A percentile compares a stretch with the other conserved stretches of the same genome.
Conservation (phyloP, 2,888 invertebrate genomes). For the Tryphoninae sp. region DNA sequence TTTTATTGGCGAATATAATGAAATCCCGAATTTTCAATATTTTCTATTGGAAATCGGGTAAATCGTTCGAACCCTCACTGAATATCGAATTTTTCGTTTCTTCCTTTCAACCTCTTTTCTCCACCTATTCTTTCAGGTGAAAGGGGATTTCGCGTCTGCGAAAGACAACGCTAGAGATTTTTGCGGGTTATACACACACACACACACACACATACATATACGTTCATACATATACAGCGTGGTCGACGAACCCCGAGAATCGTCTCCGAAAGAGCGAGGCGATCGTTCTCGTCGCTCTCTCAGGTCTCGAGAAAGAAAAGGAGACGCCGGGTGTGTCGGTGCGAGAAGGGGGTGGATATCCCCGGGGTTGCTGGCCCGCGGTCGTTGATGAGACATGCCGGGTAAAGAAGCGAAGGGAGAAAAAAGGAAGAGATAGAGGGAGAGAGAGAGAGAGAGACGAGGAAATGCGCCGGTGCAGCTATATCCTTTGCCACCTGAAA, state of each 20-base stretch:
- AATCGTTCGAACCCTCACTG: slow-evolving; percentile 1
- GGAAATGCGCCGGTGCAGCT: slow-evolving; percentile 54
- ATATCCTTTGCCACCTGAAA: slow-evolving; percentile 70
- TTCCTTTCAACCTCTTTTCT: neutral
- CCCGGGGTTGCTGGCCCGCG: slow-evolving; percentile 59
- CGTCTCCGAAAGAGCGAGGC: slow-evolving; percentile 22
- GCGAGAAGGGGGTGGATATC: slow-evolving; percentile 41
- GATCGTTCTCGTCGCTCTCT: slow-evolving; percentile 38
- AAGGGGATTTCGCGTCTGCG: slow-evolving; percentile 17
- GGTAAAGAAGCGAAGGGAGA: neutral
- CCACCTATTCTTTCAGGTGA: neutral
- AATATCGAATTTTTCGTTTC: slow-evolving; percentile 18
- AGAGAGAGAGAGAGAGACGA: slow-evolving; percentile 52
- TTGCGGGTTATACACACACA: neutral
- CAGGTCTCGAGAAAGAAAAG: slow-evolving; percentile 43
- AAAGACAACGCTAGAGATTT: slow-evolving; percentile 45
- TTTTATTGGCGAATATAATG: no score
- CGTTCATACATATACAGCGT: neutral
- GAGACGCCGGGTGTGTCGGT: slow-evolving; percentile 26
- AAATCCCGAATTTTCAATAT: neutral
- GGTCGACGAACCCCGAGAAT: slow-evolving; percentile 53
- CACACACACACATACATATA: neutral
- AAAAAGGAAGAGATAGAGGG: slow-evolving; percentile 57
- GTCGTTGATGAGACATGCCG: slow-evolving; percentile 64
- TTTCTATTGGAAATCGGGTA: slow-evolving; percentile 3